Percentiles rank a stretch among this genome's conserved stretches.
Evolutionary conservation across 2,888 invertebrate species (phyloP).

Genomic region (Beris chalybata): DNA sequence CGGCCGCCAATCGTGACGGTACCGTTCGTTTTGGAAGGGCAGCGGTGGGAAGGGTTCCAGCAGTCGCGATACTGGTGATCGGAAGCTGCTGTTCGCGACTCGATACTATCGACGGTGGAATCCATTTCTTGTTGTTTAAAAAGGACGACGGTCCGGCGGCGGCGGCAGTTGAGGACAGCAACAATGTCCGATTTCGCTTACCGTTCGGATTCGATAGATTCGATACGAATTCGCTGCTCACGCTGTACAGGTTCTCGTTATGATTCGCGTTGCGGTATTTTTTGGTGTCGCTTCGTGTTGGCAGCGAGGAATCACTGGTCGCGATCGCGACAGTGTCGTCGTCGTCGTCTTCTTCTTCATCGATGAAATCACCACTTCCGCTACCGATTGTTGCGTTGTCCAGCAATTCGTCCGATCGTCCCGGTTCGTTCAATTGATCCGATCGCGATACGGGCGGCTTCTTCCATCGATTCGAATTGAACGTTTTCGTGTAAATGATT

Average conservation of each 20-base stretch:
- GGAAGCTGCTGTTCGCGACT: conserved; percentile 21
- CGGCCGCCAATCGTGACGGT: background rate
- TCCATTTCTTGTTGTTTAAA: conserved; percentile 32
- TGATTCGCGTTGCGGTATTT: too few species aligned
- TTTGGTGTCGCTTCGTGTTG: too few species aligned
- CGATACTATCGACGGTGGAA: conserved; percentile 36
- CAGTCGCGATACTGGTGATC: background rate
- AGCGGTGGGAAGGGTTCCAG: background rate
- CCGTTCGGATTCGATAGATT: background rate
- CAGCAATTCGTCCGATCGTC: conserved; percentile 25
- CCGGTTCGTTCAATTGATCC: background rate
- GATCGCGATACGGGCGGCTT: too few species aligned
- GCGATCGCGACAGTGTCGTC: too few species aligned
- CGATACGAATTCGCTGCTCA: background rate
- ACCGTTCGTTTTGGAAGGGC: background rate
- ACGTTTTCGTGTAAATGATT: too few species aligned
- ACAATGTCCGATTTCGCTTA: too few species aligned
- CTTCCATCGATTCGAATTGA: too few species aligned
- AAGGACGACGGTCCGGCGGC: background rate
- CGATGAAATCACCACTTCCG: conserved; percentile 43
- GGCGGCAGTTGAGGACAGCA: background rate
- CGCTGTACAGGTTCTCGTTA: background rate
- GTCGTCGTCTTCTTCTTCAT: conserved; percentile 37
- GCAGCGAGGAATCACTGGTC: too few species aligned
- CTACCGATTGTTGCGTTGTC: conserved; percentile 40